Conservation (phyloP, 2,113 vertebrate genomes). For the Daboia siamensis region DNA sequence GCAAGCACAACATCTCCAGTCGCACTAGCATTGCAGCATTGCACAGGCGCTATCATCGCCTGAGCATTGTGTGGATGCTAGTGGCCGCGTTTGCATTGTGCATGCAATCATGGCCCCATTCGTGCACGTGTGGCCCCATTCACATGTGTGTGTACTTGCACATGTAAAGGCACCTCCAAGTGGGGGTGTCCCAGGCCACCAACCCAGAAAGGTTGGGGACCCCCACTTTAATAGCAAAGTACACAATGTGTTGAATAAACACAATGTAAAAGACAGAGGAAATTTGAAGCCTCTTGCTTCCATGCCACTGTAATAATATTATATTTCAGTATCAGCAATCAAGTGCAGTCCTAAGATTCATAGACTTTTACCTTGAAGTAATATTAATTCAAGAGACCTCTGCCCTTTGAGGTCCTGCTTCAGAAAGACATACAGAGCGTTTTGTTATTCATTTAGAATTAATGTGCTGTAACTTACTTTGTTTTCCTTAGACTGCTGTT, state of each 20-base stretch:
- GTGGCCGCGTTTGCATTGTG: too few species aligned
- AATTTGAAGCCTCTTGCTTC: not conserved
- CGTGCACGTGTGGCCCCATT: too few species aligned
- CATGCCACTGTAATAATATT: not conserved
- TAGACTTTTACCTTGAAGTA: not conserved
- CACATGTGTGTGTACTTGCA: too few species aligned
- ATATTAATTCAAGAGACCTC: not conserved
- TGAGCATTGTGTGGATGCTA: too few species aligned
- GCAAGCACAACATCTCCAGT: too few species aligned
- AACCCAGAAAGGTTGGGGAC: too few species aligned
- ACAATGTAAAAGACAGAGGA: not conserved
- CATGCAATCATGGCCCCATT: too few species aligned
- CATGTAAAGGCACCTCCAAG: too few species aligned
- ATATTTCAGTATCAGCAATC: not conserved
- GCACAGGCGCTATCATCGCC: too few species aligned
- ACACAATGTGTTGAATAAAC: not conserved
- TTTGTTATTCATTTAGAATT: constrained; percentile 3
- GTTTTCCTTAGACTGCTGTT: constrained; percentile 8
- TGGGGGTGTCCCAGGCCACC: too few species aligned
- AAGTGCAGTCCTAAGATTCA: not conserved
- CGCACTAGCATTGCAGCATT: too few species aligned
- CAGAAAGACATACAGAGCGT: constrained; percentile 5
- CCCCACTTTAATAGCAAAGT: not conserved
- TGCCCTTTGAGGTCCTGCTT: constrained; percentile 2
- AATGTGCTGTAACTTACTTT: not conserved